Base-by-base conservation (phyloP, 2,113 vertebrate genomes). In the Tonatia bakeri region DNA sequence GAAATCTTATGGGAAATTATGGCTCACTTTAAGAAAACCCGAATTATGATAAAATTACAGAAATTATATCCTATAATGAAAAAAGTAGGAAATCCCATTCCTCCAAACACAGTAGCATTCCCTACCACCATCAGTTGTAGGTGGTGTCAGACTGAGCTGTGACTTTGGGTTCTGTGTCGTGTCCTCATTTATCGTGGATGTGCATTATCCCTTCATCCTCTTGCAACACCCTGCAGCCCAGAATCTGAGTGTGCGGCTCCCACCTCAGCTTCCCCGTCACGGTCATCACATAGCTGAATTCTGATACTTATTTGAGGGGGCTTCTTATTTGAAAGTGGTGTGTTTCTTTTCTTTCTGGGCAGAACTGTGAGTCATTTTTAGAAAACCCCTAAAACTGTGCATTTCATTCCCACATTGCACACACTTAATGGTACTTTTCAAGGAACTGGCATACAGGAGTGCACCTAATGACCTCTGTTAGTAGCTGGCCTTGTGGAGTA, bases 301-400 rank as follows among this genome's bases (percentile, higher is more conserved):
- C 16, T 52, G 38, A 83, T 77, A 64, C 38, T 61, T 84, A 36
- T 36, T 47, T 64, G 79, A 56, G 40, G 76, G 9, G 33, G 11
- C 28, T 40, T 94, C 92, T 93, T 84, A 73, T 81, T 92, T 92
- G 38, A 82, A 87, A 65, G 47, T 81, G 50, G 24, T 91, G 0
- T 36, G 5, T 87, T 95, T 92, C 61, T 82, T 70, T 52, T 47
- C 70, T 67, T 94, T 88, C 70, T 70, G 64, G 54, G 26, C 4
- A 16, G 22, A 91, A 20, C 69, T 80, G 14, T 15, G 20, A 65
- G 70, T 76, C 26, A 52, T 82, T 83, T 97, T 97, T 79, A 84
- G 82, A 91, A 75, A 85, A 87, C 52, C 36, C 28, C 80, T 72
- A 64, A 89, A 97, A 90, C 28, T 54, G 83, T 85, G 84, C 56